Conservation (phyloP, 2,113 vertebrate genomes). For the Chionis minor region DNA sequence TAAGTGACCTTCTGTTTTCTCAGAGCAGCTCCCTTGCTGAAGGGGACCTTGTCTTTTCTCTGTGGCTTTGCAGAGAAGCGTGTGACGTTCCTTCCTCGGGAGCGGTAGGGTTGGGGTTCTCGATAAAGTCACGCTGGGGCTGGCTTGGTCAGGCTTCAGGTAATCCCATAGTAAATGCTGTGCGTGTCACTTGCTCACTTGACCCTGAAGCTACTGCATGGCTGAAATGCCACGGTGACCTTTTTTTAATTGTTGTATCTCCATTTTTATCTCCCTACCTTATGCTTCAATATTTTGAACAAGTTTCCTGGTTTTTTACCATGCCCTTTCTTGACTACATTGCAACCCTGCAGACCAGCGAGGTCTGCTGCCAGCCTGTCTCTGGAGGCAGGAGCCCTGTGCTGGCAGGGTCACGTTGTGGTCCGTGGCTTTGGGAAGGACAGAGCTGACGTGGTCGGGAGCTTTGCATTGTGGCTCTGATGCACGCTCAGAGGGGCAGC, state of each 20-base stretch:
- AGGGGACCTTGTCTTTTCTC: neutral
- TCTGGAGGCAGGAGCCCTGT: neutral
- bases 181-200: neutral
- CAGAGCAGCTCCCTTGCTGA: neutral
- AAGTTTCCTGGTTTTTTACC: neutral
- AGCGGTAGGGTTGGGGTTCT: neutral
- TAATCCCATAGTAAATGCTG: rapidly evolving
- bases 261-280: neutral
- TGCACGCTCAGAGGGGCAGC: neutral
- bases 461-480: neutral
- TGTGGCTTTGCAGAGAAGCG: neutral
- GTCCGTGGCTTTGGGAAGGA: rapidly evolving
- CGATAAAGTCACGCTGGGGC: rapidly evolving
- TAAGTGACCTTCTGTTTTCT: neutral
- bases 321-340: neutral
- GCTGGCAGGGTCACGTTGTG: rapidly evolving
- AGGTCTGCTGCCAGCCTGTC: neutral
- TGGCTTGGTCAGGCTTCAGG: neutral
- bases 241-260: neutral
- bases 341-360: neutral
- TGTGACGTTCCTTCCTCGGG: rapidly evolving
- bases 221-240: neutral
- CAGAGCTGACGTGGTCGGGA: neutral
- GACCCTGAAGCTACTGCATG: neutral
- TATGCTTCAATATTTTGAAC: neutral